phyloP scores from a whole-genome alignment of 1,140 invertebrate species.

The Vanessa atalanta region DNA sequence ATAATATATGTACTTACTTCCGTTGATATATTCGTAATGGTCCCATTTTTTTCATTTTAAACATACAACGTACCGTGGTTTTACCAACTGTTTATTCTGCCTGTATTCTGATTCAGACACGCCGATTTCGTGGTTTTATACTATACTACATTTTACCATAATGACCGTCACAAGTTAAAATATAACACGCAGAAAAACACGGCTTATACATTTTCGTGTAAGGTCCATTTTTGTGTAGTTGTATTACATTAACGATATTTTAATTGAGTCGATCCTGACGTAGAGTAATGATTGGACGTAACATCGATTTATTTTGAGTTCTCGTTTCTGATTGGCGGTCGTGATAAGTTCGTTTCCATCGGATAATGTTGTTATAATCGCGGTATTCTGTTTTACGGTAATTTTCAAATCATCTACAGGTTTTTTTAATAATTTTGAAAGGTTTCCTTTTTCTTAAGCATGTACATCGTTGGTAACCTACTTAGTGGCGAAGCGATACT shows the following conservation, averaged over 20 bases:
- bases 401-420: constrained; percentile 34
- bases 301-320: constrained; percentile 80
- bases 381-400: constrained; percentile 39
- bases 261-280: constrained; percentile 80
- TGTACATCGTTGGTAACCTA: no score
- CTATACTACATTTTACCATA: constrained; percentile 77
- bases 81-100: constrained; percentile 76
- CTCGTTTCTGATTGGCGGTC: constrained; percentile 79
- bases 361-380: constrained; percentile 76
- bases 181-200: constrained; percentile 43
- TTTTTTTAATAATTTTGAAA: background rate
- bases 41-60: constrained; percentile 60
- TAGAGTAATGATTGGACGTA: constrained; percentile 80
- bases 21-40: constrained; percentile 43
- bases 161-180: constrained; percentile 75
- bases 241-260: constrained; percentile 78
- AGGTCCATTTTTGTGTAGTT: constrained; percentile 61
- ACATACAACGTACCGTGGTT: constrained; percentile 57
- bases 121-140: constrained; percentile 79
- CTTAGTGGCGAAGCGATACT: no score
- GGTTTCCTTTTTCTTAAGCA: background rate
- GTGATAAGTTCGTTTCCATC: constrained; percentile 78
- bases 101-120: constrained; percentile 78
- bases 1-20: background rate
- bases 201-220: constrained; percentile 46